Percentiles rank a stretch among this genome's conserved stretches.
These are phyloP conservation scores for Enteromius fasciolatus DNA, from an alignment of 2,797 vertebrate species.

Conservation along the genomic window DNA sequence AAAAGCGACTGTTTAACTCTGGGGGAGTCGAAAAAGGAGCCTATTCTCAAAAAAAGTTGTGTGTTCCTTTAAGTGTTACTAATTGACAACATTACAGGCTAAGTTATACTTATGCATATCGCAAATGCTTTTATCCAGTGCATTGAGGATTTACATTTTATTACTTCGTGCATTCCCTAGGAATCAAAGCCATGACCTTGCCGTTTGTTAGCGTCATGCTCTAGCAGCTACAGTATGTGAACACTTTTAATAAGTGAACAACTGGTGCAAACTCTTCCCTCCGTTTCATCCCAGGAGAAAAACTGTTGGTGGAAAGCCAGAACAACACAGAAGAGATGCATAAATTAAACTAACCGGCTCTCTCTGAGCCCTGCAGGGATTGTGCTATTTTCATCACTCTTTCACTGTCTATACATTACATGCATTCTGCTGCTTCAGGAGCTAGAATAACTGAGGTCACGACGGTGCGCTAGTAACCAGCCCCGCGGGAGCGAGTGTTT, in stretches of 20 bases:
- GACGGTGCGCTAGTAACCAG: background rate
- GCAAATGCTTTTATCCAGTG: background rate
- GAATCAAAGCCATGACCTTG: constrained; percentile 5
- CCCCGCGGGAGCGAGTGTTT: constrained; percentile 36
- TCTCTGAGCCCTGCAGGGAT: background rate
- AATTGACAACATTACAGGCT: background rate
- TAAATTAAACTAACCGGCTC: background rate
- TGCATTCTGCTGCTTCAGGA: background rate
- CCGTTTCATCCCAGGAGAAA: constrained; percentile 9
- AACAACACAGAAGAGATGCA: background rate
- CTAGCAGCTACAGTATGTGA: background rate
- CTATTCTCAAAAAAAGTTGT: no score
- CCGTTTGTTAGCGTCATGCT: background rate
- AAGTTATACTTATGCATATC: background rate
- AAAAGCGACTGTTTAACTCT: no score
- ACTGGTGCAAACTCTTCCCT: constrained; percentile 13
- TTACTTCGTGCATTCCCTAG: background rate
- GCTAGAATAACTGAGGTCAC: background rate
- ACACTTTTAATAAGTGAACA: constrained; percentile 7
- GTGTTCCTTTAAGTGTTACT: no score
- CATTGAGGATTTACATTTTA: background rate
- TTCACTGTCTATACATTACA: background rate
- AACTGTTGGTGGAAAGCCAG: background rate
- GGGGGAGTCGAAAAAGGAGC: no score
- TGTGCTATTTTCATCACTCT: background rate